Percentiles rank a stretch among this genome's conserved stretches.
phyloP scores from a whole-genome alignment of 2,797 vertebrate species.

The Tokudaia tokunoshimensis region DNA sequence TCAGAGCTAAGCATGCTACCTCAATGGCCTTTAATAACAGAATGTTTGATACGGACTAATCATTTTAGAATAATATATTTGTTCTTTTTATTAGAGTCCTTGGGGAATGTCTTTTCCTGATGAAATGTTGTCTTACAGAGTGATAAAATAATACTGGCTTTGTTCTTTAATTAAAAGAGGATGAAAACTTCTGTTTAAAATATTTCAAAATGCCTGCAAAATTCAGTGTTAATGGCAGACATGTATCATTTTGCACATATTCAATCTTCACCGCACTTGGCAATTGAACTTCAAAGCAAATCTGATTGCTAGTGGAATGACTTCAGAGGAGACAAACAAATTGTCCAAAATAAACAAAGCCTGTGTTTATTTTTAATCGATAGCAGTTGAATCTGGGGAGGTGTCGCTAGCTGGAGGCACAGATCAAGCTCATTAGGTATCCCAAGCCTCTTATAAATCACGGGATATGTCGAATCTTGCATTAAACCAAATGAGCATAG shows the following conservation, averaged over 20 bases:
- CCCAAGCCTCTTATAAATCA: slow-evolving; percentile 72
- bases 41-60: slow-evolving; percentile 74
- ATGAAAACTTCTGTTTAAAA: slow-evolving; percentile 69
- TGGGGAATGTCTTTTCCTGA: slow-evolving; percentile 66
- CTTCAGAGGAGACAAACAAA: slow-evolving; percentile 73
- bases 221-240: slow-evolving; percentile 38
- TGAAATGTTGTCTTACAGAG: slow-evolving; percentile 62
- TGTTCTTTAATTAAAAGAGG: slow-evolving; percentile 78
- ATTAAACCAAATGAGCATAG: slow-evolving; percentile 49
- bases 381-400: slow-evolving; percentile 67
- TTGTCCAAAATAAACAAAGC: slow-evolving; percentile 78
- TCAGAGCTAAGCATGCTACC: slow-evolving; percentile 41
- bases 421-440: slow-evolving; percentile 77
- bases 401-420: slow-evolving; percentile 70
- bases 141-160: slow-evolving; percentile 64
- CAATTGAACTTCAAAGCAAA: slow-evolving; percentile 62
- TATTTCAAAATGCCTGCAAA: slow-evolving; percentile 60
- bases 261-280: slow-evolving; percentile 46
- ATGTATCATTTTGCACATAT: slow-evolving; percentile 64
- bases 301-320: slow-evolving; percentile 63
- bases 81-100: slow-evolving; percentile 72
- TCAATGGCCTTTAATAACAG: slow-evolving; percentile 68
- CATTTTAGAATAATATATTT: slow-evolving; percentile 74
- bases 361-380: slow-evolving; percentile 77
- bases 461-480: slow-evolving; percentile 63